Conservation (phyloP, 1,140 invertebrate genomes). For the Gonatopus flavifemur region DNA sequence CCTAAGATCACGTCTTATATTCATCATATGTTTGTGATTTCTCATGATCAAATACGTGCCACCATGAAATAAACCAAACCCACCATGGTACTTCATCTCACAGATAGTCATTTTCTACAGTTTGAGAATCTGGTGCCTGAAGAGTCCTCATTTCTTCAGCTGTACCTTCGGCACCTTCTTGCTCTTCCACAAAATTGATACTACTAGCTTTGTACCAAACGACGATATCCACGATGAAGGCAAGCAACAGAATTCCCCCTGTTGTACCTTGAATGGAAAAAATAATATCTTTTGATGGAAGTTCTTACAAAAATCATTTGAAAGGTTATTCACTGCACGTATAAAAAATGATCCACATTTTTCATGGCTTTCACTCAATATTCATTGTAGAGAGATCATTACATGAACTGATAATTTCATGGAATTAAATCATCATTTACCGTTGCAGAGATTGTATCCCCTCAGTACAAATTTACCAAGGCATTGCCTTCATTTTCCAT, state of each 20-base stretch:
- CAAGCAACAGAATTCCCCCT: conserved; percentile 75
- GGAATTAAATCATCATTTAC: too few species aligned
- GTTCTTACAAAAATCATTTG: too few species aligned
- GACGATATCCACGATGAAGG: conserved; percentile 79
- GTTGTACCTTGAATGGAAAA: conserved; percentile 71
- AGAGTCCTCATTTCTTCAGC: conserved; percentile 55
- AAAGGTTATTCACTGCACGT: too few species aligned
- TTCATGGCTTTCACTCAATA: too few species aligned
- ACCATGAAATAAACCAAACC: conserved; percentile 19
- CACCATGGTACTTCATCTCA: too few species aligned
- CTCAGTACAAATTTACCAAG: too few species aligned
- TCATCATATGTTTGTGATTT: conserved; percentile 12
- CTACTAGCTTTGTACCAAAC: conserved; percentile 81
- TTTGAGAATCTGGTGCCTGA: conserved; percentile 48
- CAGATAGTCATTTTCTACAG: conserved; percentile 49
- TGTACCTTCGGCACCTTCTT: conserved; percentile 44
- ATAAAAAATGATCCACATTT: too few species aligned
- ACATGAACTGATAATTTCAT: too few species aligned
- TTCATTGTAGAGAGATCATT: too few species aligned
- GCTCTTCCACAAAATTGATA: conserved; percentile 70
- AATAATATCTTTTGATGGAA: too few species aligned
- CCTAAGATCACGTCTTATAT: too few species aligned
- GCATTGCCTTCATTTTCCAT: too few species aligned
- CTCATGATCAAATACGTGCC: conserved; percentile 9
- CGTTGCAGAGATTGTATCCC: not conserved